Percentiles rank a stretch among this genome's conserved stretches.
These are phyloP conservation scores for Volucella inflata DNA, from an alignment of 2,888 invertebrate species.

Conservation along the genomic window DNA sequence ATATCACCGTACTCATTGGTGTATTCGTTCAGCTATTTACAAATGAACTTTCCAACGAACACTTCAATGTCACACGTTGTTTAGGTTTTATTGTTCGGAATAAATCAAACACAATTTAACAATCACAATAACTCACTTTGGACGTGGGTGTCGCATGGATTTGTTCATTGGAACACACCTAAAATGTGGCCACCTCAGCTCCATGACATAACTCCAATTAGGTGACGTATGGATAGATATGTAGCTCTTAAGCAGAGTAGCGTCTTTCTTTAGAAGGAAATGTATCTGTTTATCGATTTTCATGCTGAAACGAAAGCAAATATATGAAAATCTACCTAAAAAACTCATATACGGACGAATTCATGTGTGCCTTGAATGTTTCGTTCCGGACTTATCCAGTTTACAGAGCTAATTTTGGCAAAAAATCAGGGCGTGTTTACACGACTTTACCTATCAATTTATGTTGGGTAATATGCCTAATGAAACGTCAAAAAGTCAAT, in stretches of 20 bases:
- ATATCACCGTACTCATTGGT: too few species aligned
- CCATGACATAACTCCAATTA: too few species aligned
- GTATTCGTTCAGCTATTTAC: background rate
- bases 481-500: slow-evolving; percentile 47
- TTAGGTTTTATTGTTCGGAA: slow-evolving; percentile 10
- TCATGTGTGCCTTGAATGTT: slow-evolving; percentile 19
- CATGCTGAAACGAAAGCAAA: slow-evolving; percentile 2
- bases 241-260: background rate
- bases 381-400: background rate
- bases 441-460: slow-evolving; percentile 14
- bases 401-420: slow-evolving; percentile 35
- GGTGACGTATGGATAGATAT: background rate
- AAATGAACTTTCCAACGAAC: slow-evolving; percentile 19
- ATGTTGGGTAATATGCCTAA: slow-evolving; percentile 43
- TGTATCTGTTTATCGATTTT: slow-evolving; percentile 33
- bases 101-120: slow-evolving; percentile 33
- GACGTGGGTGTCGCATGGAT: background rate
- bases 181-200: background rate
- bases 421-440: slow-evolving; percentile 52
- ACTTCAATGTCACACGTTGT: slow-evolving; percentile 13
- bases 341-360: background rate
- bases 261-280: slow-evolving; percentile 8
- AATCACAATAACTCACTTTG: slow-evolving; percentile 38
- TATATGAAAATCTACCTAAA: background rate
- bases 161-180: slow-evolving; percentile 7